Evolutionary conservation across 2,113 vertebrate genomes (phyloP).

Genomic region (Pseudolaguvia tuberculata): DNA sequence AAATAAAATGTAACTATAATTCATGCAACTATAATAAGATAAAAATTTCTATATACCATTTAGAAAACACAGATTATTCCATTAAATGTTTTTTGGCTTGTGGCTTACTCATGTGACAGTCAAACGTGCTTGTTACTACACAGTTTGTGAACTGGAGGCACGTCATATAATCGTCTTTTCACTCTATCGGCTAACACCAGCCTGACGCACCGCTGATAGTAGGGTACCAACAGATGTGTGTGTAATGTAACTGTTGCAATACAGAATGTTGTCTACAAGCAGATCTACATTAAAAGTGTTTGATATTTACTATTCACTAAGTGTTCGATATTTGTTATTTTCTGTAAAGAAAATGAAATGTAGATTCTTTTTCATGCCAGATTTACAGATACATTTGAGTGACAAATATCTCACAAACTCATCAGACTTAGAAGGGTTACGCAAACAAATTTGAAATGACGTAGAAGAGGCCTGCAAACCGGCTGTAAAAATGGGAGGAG

Average conservation of each 20-base stretch:
- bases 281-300: no score
- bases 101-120: not conserved
- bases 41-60: not conserved
- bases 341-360: not conserved
- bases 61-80: not conserved
- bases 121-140: constrained; percentile 41
- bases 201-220: constrained; percentile 59
- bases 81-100: not conserved
- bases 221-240: constrained; percentile 40
- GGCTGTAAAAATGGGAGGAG: constrained; percentile 55
- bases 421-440: not conserved
- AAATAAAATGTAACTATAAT: not conserved
- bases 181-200: constrained; percentile 65
- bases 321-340: no score
- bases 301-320: not conserved
- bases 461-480: constrained; percentile 20
- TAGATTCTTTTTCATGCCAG: not conserved
- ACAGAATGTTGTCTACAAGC: constrained; percentile 1
- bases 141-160: constrained; percentile 24
- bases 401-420: not conserved
- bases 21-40: not conserved
- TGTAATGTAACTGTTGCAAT: not conserved
- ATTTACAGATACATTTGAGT: not conserved
- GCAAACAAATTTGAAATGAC: not conserved
- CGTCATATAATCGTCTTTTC: constrained; percentile 20